Evolutionary conservation across 2,888 invertebrate genomes (phyloP).

Genomic region (Nephrotoma appendiculata): DNA sequence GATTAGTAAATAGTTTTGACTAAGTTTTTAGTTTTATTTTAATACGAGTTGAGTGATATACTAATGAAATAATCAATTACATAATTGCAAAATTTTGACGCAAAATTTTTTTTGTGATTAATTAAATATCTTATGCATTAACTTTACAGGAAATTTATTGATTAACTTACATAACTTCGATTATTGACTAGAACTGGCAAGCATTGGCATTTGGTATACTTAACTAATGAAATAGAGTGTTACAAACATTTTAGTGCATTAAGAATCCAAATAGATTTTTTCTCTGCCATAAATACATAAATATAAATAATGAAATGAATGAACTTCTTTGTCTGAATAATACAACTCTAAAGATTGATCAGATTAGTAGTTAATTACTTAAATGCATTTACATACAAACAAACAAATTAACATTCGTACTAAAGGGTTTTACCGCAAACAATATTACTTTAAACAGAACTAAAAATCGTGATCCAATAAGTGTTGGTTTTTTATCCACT

Average conservation of each 20-base stretch:
- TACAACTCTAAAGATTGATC: neutral
- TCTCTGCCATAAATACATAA: neutral
- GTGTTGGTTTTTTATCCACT: too few relatives aligned
- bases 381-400: neutral
- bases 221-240: neutral
- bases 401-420: neutral
- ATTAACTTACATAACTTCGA: neutral
- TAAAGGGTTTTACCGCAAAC: neutral
- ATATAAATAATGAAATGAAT: neutral
- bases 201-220: neutral
- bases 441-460: neutral
- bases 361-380: neutral
- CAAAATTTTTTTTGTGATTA: neutral
- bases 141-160: neutral
- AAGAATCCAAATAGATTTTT: neutral
- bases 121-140: neutral
- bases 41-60: neutral
- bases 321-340: neutral
- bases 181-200: neutral
- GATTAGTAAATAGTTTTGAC: neutral
- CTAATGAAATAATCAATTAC: neutral
- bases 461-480: too few relatives aligned
- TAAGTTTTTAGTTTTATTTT: neutral
- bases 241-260: neutral
- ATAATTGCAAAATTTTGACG: neutral